Evolutionary conservation across 2,888 invertebrate genomes (phyloP).

Genomic region (Steinernema carpocapsae): DNA sequence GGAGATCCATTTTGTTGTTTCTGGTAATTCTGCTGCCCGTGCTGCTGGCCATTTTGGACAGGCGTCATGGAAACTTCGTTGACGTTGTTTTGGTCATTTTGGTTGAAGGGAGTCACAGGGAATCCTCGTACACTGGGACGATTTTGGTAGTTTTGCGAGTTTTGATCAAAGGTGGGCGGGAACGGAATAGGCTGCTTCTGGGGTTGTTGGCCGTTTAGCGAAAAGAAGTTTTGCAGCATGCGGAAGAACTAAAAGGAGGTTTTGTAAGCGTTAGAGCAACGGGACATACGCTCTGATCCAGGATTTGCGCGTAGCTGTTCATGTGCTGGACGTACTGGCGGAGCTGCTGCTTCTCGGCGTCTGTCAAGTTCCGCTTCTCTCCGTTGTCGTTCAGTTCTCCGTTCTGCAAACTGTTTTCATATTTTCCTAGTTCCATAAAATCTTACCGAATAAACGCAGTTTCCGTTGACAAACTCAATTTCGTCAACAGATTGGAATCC

Average conservation of each 20-base stretch:
- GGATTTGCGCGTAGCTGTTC: conserved; percentile 6
- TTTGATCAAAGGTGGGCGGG: not conserved
- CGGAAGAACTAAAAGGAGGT: not conserved
- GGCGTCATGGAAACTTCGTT: too few relatives aligned
- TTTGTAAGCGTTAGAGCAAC: not conserved
- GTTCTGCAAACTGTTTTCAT: not conserved
- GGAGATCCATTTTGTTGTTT: too few relatives aligned
- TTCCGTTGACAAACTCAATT: conserved; percentile 16
- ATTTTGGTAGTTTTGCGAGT: not conserved
- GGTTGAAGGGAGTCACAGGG: too few relatives aligned
- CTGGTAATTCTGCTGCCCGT: too few relatives aligned
- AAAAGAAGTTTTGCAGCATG: conserved; percentile 6
- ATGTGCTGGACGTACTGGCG: conserved; percentile 5
- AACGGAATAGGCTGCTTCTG: too few relatives aligned
- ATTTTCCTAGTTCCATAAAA: not conserved
- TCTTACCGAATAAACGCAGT: conserved; percentile 26
- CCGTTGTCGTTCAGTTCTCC: conserved; percentile 26
- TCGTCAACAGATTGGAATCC: not conserved
- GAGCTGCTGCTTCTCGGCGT: conserved; percentile 26
- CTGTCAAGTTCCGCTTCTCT: conserved; percentile 17
- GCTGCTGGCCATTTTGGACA: too few relatives aligned
- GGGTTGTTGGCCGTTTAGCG: not conserved
- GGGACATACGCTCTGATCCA: not conserved
- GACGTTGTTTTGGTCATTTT: too few relatives aligned
- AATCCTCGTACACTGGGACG: too few relatives aligned